phyloP scores from a whole-genome alignment of 2,797 vertebrate genomes.

The Micropoecilia bifurca region DNA sequence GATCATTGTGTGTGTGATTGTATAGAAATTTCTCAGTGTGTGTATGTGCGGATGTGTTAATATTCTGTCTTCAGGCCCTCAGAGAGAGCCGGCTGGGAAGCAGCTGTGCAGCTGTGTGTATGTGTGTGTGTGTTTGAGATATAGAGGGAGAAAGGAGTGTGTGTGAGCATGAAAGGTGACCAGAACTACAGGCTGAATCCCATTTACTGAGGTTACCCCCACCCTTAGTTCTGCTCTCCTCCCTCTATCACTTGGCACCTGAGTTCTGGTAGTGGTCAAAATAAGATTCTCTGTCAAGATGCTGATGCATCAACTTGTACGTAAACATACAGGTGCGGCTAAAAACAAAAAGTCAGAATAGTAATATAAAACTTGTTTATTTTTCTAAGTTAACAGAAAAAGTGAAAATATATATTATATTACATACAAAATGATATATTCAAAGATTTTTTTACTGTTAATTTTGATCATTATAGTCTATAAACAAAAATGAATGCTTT shows the following conservation, averaged over 20 bases:
- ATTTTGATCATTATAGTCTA: neutral
- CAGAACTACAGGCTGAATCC: constrained; percentile 23
- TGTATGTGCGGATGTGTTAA: constrained; percentile 52
- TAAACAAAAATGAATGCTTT: neutral
- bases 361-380: neutral
- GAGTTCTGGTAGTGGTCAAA: neutral
- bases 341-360: neutral
- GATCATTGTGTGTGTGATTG: constrained; percentile 30
- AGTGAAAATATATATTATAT: neutral
- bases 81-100: constrained; percentile 55
- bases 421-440: neutral
- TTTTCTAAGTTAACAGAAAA: neutral
- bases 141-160: constrained; percentile 10
- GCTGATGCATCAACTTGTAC: neutral
- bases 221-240: neutral
- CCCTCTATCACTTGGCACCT: neutral
- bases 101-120: constrained; percentile 58
- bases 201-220: neutral
- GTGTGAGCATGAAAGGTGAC: constrained; percentile 28
- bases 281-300: neutral
- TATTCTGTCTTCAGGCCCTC: constrained; percentile 68
- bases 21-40: constrained; percentile 36
- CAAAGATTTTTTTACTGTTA: neutral
- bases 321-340: neutral
- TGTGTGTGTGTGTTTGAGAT: constrained; percentile 27